Percentiles rank a stretch among this genome's conserved stretches.
Evolutionary conservation across 2,797 vertebrate species (phyloP).

Genomic region (Poeciliopsis turneri): DNA sequence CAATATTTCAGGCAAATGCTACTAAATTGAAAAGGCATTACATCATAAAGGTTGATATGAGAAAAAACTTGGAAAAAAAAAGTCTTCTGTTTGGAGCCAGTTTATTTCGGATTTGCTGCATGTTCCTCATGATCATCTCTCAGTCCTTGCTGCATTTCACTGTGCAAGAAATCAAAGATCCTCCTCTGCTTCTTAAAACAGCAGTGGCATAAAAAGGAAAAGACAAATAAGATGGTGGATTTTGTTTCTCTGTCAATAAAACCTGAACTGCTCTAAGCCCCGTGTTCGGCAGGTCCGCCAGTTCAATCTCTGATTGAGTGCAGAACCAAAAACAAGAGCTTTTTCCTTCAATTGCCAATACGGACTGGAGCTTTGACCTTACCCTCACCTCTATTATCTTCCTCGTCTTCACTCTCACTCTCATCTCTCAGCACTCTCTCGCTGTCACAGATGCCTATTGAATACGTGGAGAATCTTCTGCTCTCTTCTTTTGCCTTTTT

Average conservation of each 20-base stretch:
- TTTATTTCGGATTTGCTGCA: not conserved
- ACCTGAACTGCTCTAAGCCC: conserved; percentile 37
- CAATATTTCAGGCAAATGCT: conserved; percentile 10
- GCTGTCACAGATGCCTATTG: conserved; percentile 60
- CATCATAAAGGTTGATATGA: not conserved
- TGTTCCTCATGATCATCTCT: conserved; percentile 1
- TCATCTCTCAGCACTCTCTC: conserved; percentile 68
- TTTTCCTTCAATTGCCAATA: conserved; percentile 60
- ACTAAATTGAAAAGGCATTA: conserved; percentile 1
- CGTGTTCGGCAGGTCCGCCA: conserved; percentile 52
- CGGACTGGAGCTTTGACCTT: conserved; percentile 69
- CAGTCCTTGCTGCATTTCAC: not conserved
- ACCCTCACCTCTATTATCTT: conserved; percentile 78
- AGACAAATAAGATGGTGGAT: conserved; percentile 41
- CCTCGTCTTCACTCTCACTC: conserved; percentile 57
- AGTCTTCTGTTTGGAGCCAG: conserved; percentile 1
- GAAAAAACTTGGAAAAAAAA: conserved; percentile 1
- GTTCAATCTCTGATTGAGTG: conserved; percentile 71
- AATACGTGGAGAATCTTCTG: conserved; percentile 50
- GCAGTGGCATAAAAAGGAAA: conserved; percentile 26
- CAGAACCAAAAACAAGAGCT: conserved; percentile 69
- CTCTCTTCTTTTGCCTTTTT: conserved; percentile 22
- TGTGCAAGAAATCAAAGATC: conserved; percentile 35
- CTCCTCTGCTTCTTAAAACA: conserved; percentile 38
- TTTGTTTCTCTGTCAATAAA: conserved; percentile 70